Conservation (phyloP, 2,113 vertebrate genomes). For the Oreotrochilus melanogaster region DNA sequence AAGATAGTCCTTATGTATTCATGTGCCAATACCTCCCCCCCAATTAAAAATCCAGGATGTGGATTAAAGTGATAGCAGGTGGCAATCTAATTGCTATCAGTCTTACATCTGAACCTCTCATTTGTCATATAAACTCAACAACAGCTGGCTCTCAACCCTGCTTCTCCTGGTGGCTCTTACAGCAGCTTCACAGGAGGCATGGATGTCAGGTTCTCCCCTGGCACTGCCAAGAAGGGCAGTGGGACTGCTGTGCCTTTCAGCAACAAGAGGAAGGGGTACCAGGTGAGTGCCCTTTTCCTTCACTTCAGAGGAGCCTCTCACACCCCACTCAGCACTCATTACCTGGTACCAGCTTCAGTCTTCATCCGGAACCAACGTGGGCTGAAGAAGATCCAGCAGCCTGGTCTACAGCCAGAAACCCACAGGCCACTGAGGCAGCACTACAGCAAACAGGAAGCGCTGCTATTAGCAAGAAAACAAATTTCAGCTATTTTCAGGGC, state of each 20-base stretch:
- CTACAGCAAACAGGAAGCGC: accelerated
- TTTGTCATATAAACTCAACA: conserved; percentile 53
- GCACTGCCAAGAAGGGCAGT: neutral
- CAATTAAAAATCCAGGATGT: conserved; percentile 54
- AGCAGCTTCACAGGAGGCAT: conserved; percentile 31
- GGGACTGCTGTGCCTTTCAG: neutral
- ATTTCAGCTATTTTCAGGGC: neutral
- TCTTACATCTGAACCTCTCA: conserved; percentile 50
- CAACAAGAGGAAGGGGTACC: neutral
- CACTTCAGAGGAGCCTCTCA: accelerated
- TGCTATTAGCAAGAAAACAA: accelerated
- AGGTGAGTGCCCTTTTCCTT: neutral
- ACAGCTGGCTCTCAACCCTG: conserved; percentile 60
- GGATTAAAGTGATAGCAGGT: conserved; percentile 72
- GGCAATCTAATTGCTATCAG: conserved; percentile 72
- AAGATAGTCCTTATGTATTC: neutral
- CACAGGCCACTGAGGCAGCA: neutral
- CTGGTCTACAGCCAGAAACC: neutral
- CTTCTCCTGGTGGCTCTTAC: conserved; percentile 7
- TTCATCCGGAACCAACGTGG: accelerated
- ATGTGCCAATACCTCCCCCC: neutral
- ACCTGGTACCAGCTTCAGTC: neutral
- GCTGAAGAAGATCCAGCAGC: neutral
- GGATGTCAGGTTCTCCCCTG: neutral
- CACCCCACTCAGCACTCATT: accelerated